Conservation (phyloP, 2,797 vertebrate species). For the Centroberyx gerrardi region DNA sequence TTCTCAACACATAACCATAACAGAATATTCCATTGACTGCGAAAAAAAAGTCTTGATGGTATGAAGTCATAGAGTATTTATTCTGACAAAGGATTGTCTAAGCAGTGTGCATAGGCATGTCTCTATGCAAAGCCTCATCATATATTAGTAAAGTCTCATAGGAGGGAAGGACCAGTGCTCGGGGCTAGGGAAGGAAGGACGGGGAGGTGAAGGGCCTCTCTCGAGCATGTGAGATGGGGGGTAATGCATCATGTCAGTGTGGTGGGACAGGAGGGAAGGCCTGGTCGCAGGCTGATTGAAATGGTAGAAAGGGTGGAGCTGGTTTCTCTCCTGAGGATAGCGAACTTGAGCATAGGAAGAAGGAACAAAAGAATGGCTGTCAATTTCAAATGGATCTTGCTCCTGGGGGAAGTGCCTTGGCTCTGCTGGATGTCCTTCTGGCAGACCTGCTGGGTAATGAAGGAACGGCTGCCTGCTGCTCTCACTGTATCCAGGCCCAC, state of each 20-base stretch:
- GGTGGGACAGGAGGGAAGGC: conserved; percentile 41
- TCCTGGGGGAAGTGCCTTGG: conserved; percentile 24
- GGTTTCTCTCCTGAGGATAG: conserved; percentile 40
- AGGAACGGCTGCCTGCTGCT: conserved; percentile 30
- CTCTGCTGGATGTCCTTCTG: conserved; percentile 32
- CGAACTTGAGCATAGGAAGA: conserved; percentile 40
- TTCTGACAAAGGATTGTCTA: not conserved
- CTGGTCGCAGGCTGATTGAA: conserved; percentile 43
- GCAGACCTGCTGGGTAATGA: conserved; percentile 34
- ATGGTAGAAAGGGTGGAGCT: conserved; percentile 61
- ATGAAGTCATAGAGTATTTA: conserved; percentile 8
- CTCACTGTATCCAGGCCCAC: not conserved
- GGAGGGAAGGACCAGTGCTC: conserved; percentile 82
- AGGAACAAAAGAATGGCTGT: conserved; percentile 31
- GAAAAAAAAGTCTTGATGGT: conserved; percentile 32
- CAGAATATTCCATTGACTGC: not conserved
- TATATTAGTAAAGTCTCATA: conserved; percentile 82
- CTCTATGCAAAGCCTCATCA: conserved; percentile 10
- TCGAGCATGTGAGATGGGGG: conserved; percentile 77
- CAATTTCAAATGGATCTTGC: conserved; percentile 40
- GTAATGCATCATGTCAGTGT: conserved; percentile 59
- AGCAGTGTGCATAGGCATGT: conserved; percentile 6
- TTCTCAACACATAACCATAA: conserved; percentile 11
- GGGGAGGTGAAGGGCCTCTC: conserved; percentile 38
- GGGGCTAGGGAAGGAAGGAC: conserved; percentile 65